Evolutionary conservation across 2,113 vertebrate species (phyloP).

Genomic region (Nesogale talazaci): DNA sequence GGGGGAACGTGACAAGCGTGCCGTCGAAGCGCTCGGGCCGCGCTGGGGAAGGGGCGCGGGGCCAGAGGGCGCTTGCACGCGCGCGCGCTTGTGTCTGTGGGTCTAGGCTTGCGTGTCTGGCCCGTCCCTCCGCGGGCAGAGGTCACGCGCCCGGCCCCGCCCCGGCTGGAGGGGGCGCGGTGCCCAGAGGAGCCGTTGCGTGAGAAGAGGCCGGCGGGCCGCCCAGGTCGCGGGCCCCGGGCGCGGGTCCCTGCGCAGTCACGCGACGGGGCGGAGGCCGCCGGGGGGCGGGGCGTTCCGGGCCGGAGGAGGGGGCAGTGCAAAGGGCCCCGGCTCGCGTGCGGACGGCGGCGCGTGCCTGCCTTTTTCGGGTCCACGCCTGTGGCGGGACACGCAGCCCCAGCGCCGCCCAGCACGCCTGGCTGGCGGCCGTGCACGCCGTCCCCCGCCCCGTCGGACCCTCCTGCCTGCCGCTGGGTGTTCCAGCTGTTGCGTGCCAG

Average conservation of each 20-base stretch:
- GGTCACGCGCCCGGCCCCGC: conserved; percentile 43
- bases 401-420: background rate
- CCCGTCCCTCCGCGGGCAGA: conserved; percentile 29
- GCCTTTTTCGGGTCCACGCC: background rate
- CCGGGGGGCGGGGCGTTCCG: background rate
- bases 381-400: conserved; percentile 4
- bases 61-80: too few relatives aligned
- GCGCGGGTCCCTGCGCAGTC: conserved; percentile 71
- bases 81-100: background rate
- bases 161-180: conserved; percentile 42
- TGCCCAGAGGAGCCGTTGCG: conserved; percentile 68
- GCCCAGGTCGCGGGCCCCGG: background rate
- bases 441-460: background rate
- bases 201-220: conserved; percentile 74
- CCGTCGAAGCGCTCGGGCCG: background rate
- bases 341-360: conserved; percentile 1
- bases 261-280: conserved; percentile 64
- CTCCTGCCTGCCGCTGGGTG: background rate
- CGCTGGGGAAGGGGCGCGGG: background rate
- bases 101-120: background rate
- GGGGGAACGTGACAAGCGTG: too few relatives aligned
- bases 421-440: background rate
- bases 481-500: background rate
- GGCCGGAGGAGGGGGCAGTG: background rate
- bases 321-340: conserved; percentile 62